Evolutionary conservation across 1,140 invertebrate species (phyloP), one percentile per base, ranked within the genome.

Genomic region (Pteromalus puparum): DNA sequence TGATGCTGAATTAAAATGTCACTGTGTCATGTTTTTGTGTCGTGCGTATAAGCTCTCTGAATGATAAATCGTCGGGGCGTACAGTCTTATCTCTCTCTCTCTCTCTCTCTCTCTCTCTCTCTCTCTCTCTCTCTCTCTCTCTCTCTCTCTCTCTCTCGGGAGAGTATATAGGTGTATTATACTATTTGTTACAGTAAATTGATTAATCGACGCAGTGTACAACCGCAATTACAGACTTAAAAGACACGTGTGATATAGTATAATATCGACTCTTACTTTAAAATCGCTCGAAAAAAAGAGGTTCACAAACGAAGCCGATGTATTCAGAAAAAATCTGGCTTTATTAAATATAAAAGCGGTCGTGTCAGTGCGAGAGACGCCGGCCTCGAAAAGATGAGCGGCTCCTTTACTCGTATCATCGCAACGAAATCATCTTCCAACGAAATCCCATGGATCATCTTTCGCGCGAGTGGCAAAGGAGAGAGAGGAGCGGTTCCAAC

Each of bases 381-480:
- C 28, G 72, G 72, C 34, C 30, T 61, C 21, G 53, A 61, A n/a
- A n/a, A 61, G 53, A 6, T 42, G 38, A 61, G 79, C 24, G 53
- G 46, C 53, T 82, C 48, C 42, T 65, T 74, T 82, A 18, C 53
- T 48, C 42, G 24, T 76, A 76, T 78, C 82, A 75, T 65, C 38
- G 24, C 24, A 48, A 77, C 28, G 68, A 77, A 83, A 83, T 83
- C 82, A 83, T 83, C 75, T 10, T 78, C 53, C 65, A 70, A 24
- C 42, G 75, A 70, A 83, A 78, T 83, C 67, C 61, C 38, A 78
- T 78, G 75, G 67, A 83, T 83, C 82, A 83, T 78, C 65, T 83
- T 83, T 83, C 75, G 65, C 67, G 75, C 28, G 38, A 65, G 46
- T 53, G 28, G 24, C 26, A 42, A 0, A 7, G 38, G 38, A 12